Evolutionary conservation across 2,888 invertebrate species (phyloP), one percentile per base, ranked within the genome.

Genomic region (Synergus itoensis): DNA sequence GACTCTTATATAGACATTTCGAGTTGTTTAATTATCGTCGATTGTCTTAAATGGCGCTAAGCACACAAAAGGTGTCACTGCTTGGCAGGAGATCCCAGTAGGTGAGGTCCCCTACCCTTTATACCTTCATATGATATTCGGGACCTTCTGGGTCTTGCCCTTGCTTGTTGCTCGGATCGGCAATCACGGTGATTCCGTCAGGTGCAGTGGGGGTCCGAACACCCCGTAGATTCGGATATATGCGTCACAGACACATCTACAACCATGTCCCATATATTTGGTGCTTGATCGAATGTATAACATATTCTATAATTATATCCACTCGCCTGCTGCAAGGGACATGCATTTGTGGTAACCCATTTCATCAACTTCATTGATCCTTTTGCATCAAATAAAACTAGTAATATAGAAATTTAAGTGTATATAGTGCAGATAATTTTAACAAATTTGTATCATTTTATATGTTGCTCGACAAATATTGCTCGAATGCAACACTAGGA

Each of bases 11-110:
- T 64, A 64, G n/a, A 64, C 18, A 43, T 43, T 67, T n/a, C 18
- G 41, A 65, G 65, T 65, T 45, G 48, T 53, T n/a, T 73, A 53
- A 73, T 73, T 53, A 73, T n/a, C 5, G 28, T 48, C 48, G 69
- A 69, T 69, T 69, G 48, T 69, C 48, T 48, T 2, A 21, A 69
- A 69, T 69, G 48, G 48, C 69, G 69, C 53, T 16, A 73, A 28
- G 53, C 36, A n/a, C 53, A 73, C 65, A 80, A 77, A 65, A 80
- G 80, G 83, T 82, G 81, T 83, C 83, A 69, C 41, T 43, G 69
- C 83, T 43, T 80, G 77, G 81, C 80, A 77, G 83, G 82, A 63
- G 84, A 83, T 83, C 83, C 53, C 79, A 80, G 83, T 80, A 78
- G 81, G 83, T 28, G 76, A 63, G 76, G 63, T 77, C 64, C 73